Base-by-base conservation (phyloP, 2,888 invertebrate genomes). In the Ditula angustiorana region DNA sequence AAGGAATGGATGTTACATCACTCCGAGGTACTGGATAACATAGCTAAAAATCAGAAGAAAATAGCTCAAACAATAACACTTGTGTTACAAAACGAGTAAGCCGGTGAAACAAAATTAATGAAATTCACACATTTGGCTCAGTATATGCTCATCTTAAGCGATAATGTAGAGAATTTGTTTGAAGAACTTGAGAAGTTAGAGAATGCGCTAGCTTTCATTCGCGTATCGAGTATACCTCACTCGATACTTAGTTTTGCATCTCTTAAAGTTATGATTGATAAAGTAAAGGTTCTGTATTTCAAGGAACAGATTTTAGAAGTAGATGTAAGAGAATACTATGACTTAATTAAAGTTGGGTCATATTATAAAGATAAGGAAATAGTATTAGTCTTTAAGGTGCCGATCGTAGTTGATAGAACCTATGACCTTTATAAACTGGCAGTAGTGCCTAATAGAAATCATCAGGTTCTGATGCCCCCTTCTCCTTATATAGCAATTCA, bases 301-400 rank as follows among this genome's bases (percentile, higher is more conserved):
- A 50, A 44, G 7, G 49, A 61, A 11, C 30, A 66, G 33, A 49
- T 63, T 30, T 16, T 61, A 11, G 53, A 63, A 24, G 46, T 68
- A 63, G 66, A 66, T 8, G 13, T 60, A 26, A 50, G 63, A 52
- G 47, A 60, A 49, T 71, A 44, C 16, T 66, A 65, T 46, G 37
- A 59, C 3, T 10, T 61, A n/a, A 67, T 66, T 26, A 66, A 55
- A 49, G 41, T 58, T 23, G 58, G 58, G 1, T 65, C 30, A 30
- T 65, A 65, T 55, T 65, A 44, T 55, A 24, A 1, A 30, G 19
- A 59, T 13, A 49, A 62, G 13, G 62, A 16, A 41, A 16, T 41
- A 16, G 37, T n/a, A 35, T 35, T 41, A 16, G 30, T 30, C 5
- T 30, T 52, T 30, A 52, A 52, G 26, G 11, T 52, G 10, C 50